These are phyloP conservation scores for Cylloceria caligata DNA, from an alignment of 2,888 invertebrate genomes.

Conservation along the genomic window DNA sequence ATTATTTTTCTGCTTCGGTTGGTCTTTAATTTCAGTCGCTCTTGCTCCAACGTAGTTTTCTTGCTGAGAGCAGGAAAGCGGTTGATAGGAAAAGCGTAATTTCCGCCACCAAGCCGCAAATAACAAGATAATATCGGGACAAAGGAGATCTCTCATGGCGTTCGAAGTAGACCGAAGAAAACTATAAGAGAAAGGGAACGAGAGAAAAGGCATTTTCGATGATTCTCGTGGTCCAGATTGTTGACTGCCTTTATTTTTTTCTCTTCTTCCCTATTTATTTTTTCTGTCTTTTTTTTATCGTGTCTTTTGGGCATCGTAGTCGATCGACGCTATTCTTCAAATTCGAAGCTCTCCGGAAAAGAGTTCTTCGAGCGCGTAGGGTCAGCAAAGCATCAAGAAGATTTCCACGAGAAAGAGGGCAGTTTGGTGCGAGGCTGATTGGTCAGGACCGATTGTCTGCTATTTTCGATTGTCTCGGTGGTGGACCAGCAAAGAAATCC, in stretches of 20 bases:
- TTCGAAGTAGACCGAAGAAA: neutral
- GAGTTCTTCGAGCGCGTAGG: constrained; percentile 16
- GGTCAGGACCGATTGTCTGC: constrained; percentile 73
- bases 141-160: constrained; percentile 38
- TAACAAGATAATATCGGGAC: constrained; percentile 54
- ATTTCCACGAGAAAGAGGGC: constrained; percentile 15
- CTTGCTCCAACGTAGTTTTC: constrained; percentile 11
- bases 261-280: neutral
- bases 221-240: constrained; percentile 19
- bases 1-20: neutral
- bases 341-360: neutral
- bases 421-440: constrained; percentile 76
- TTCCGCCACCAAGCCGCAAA: constrained; percentile 55
- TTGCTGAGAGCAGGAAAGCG: constrained; percentile 1
- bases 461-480: constrained; percentile 72
- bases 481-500: constrained; percentile 67
- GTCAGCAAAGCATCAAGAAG: constrained; percentile 10
- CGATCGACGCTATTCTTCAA: constrained; percentile 9
- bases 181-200: neutral
- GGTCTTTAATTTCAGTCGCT: constrained; percentile 8
- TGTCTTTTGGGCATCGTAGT: neutral
- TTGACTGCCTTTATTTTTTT: constrained; percentile 4
- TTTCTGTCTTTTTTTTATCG: neutral
- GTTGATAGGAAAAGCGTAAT: constrained; percentile 53
- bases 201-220: neutral